Evolutionary conservation across 1,140 invertebrate genomes (phyloP), one percentile per base, ranked within the genome.

Genomic region (Condylostylus longicornis): DNA sequence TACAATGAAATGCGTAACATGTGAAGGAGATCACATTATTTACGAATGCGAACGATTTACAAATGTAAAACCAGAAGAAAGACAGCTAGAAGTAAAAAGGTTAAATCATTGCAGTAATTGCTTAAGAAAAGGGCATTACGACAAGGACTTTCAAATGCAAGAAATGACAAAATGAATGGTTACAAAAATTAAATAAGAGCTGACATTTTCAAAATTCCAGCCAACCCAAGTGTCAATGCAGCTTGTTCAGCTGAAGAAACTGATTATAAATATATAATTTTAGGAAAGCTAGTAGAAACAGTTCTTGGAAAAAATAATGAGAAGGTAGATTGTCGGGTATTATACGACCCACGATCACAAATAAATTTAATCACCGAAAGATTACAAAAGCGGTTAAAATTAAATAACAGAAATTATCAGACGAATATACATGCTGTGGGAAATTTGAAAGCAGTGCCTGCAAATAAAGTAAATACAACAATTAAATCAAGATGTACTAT

Each of bases 371-470:
- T 48, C 7, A 42, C 40, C 9, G 33, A 35, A 7, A n/a, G 23
- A 17, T 35, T 44, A 30, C 18, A 20, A 36, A 37, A 42, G 17
- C 42, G 27, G 34, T 30, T 45, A 28, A 21, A 34, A 3, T 36
- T 44, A 12, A 13, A 14, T 22, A 5, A 18, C 20, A 30, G 3
- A 12, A 14, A 10, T 17, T 15, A n/a, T n/a, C n/a, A n/a, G n/a
- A n/a, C n/a, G 14, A 35, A 8, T 7, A 27, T 41, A 5, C 32
- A 41, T 33, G 40, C 21, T 20, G 31, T 42, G n/a, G 18, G 9
- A 13, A 7, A 14, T n/a, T 37, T 30, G 12, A 29, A 15, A 17
- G 22, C 35, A 8, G 7, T 18, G 2, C 5, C 17, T 9, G 14
- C 34, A 5, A 19, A 42, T 18, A 21, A 25, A 18, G 10, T 38